Percentiles rank a stretch among this genome's conserved stretches.
Conservation (phyloP, 1,140 invertebrate genomes). For the Zaprionus africanus region DNA sequence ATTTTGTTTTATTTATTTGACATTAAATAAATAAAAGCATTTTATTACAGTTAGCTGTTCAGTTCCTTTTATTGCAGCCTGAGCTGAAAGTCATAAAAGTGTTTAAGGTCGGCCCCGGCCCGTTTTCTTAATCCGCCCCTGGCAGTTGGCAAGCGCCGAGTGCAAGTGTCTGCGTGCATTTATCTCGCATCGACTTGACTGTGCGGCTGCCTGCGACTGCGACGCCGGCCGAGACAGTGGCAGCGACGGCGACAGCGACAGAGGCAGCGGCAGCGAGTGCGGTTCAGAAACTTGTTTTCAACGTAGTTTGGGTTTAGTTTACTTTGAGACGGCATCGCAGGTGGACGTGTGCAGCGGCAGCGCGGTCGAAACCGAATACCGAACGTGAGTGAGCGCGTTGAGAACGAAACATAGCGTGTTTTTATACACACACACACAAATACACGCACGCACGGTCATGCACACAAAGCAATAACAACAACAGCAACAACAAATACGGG, state of each 20-base stretch:
- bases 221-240: constrained; percentile 8
- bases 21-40: no score
- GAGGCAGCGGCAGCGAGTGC: constrained; percentile 33
- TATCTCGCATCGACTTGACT: constrained; percentile 54
- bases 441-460: constrained; percentile 17
- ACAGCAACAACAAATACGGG: constrained; percentile 12
- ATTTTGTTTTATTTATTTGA: no score
- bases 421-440: constrained; percentile 38
- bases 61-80: neutral
- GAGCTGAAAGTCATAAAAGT: neutral
- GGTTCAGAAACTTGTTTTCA: constrained; percentile 77
- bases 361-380: constrained; percentile 22
- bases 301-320: constrained; percentile 78
- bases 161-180: constrained; percentile 58
- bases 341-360: constrained; percentile 65
- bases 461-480: constrained; percentile 30
- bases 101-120: neutral
- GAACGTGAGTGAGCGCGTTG: constrained; percentile 61
- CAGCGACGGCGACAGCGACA: constrained; percentile 17
- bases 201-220: constrained; percentile 22
- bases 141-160: constrained; percentile 16
- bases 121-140: constrained; percentile 27
- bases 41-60: neutral
- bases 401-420: constrained; percentile 65
- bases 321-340: constrained; percentile 74